Percentiles rank a stretch among this genome's conserved stretches.
Conservation (phyloP, 2,113 vertebrate genomes). For the Brevimyrus niger region DNA sequence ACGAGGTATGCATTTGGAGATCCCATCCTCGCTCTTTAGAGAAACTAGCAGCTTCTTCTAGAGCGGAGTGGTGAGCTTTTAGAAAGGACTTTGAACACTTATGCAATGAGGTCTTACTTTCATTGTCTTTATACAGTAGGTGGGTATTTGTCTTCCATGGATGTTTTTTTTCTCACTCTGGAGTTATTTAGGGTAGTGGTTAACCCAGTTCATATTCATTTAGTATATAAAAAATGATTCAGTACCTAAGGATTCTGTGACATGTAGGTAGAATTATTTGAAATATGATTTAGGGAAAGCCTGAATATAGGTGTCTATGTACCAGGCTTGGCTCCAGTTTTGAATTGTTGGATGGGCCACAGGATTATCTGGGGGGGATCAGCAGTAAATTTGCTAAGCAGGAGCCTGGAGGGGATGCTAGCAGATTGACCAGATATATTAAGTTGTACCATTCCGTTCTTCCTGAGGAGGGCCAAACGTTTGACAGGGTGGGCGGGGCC, state of each 20-base stretch:
- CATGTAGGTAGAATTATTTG: not conserved
- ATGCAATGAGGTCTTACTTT: not conserved
- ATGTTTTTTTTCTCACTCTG: not conserved
- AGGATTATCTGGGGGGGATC: not conserved
- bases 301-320: not conserved
- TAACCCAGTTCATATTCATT: not conserved
- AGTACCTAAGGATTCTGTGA: not conserved
- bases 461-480: not conserved
- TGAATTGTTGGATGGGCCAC: not conserved
- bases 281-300: not conserved
- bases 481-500: not conserved
- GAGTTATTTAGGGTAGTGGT: not conserved
- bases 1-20: conserved; percentile 69
- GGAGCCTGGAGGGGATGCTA: not conserved
- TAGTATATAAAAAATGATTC: not conserved
- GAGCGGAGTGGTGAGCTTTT: not conserved
- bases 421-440: not conserved
- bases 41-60: not conserved
- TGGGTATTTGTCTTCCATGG: not conserved
- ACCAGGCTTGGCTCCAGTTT: not conserved
- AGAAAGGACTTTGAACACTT: not conserved
- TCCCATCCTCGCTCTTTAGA: not conserved
- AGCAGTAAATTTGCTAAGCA: not conserved
- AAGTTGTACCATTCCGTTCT: not conserved
- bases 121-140: not conserved